These are phyloP conservation scores for Drosophila affinis DNA, from an alignment of 2,888 invertebrate species.

Conservation along the genomic window DNA sequence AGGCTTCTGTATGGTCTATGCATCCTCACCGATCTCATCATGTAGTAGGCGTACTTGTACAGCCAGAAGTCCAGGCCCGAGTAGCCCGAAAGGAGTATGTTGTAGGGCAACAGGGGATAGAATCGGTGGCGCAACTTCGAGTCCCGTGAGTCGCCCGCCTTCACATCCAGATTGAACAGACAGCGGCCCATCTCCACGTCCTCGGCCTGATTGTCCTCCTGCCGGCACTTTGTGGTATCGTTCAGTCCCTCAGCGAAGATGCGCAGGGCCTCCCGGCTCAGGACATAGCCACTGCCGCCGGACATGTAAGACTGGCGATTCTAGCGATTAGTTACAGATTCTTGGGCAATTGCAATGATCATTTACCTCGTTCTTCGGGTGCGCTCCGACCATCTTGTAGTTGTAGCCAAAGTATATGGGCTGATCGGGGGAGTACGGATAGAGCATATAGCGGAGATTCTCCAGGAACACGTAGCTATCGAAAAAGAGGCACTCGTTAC, in stretches of 20 bases:
- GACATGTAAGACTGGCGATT: constrained; percentile 90
- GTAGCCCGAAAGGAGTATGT: constrained; percentile 94
- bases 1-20: no score
- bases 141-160: constrained; percentile 95
- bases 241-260: constrained; percentile 90
- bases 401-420: constrained; percentile 95
- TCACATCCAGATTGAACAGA: constrained; percentile 91
- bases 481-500: background rate
- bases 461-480: constrained; percentile 89
- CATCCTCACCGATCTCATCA: constrained; percentile 88
- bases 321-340: background rate
- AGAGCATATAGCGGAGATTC: constrained; percentile 94
- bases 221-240: constrained; percentile 84
- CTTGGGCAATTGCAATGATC: constrained; percentile 35
- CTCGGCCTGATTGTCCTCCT: constrained; percentile 85
- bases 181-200: constrained; percentile 86
- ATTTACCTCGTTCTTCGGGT: constrained; percentile 76
- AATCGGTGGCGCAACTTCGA: constrained; percentile 93
- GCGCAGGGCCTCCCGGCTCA: constrained; percentile 90
- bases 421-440: constrained; percentile 88
- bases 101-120: constrained; percentile 95
- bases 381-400: constrained; percentile 88
- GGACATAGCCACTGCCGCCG: constrained; percentile 95
- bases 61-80: constrained; percentile 91
- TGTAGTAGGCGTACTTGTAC: constrained; percentile 96